A percentile compares a stretch with the other conserved stretches of the same genome.
These are phyloP conservation scores for Chrysaora quinquecirrha DNA, from an alignment of 30 jellyfish, hydroid and myxozoan species.

Conservation along the genomic window DNA sequence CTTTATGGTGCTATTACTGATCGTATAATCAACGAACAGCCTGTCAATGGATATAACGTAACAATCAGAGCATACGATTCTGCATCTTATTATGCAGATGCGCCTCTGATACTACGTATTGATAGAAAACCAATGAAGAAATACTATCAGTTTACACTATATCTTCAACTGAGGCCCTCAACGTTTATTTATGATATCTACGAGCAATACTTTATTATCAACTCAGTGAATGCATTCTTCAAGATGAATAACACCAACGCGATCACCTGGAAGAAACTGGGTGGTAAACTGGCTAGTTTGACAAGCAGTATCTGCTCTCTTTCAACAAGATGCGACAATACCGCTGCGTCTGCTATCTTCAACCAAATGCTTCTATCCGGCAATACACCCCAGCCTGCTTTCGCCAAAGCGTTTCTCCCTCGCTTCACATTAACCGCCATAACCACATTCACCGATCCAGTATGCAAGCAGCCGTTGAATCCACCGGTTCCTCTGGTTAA, in stretches of 20 bases:
- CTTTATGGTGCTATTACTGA: slow-evolving; percentile 70
- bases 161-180: slow-evolving; percentile 8
- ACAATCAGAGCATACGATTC: slow-evolving; percentile 86
- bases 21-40: slow-evolving; percentile 34
- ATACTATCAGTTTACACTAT: slow-evolving; percentile 57
- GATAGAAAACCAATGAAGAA: slow-evolving; percentile 34
- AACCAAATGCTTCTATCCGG: slow-evolving; percentile 28
- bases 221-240: slow-evolving; percentile 11
- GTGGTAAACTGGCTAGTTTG: slow-evolving; percentile 8
- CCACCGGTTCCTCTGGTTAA: slow-evolving; percentile 85
- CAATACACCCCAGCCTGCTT: slow-evolving; percentile 18
- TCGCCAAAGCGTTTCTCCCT: slow-evolving; percentile 17
- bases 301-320: slow-evolving; percentile 73
- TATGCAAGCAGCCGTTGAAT: slow-evolving; percentile 69
- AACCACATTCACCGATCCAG: slow-evolving; percentile 33
- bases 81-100: slow-evolving; percentile 64
- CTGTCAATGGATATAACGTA: slow-evolving; percentile 61
- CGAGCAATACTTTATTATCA: slow-evolving; percentile 13
- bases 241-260: slow-evolving; percentile 45
- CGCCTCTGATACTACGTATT: slow-evolving; percentile 62
- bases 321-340: slow-evolving; percentile 79
- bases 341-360: slow-evolving; percentile 42
- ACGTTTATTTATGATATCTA: background rate
- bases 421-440: slow-evolving; percentile 44
- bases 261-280: slow-evolving; percentile 20